Evolutionary conservation across 2,888 invertebrate species (phyloP).

Genomic region (Megalurothrips usitatus): DNA sequence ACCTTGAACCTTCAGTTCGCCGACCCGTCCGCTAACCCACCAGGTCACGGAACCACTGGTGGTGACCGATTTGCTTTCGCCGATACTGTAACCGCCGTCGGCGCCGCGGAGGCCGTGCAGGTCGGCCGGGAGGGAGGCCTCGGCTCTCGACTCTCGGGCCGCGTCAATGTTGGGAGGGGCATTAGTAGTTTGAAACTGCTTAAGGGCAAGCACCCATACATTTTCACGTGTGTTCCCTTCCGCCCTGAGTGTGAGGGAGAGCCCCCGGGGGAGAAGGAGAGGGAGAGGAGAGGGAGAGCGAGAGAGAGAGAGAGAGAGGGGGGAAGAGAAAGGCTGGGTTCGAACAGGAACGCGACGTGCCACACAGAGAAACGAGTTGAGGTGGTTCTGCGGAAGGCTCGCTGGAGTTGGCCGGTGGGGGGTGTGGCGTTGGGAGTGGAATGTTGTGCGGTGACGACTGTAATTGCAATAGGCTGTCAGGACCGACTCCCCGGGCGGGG

Average conservation of each 20-base stretch:
- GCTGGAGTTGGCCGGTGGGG: not conserved
- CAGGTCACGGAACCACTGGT: no score
- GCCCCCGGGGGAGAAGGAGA: no score
- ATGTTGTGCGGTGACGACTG: slow-evolving; percentile 1
- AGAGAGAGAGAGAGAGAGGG: not conserved
- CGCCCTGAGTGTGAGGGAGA: not conserved
- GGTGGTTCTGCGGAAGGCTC: no score
- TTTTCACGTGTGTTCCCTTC: slow-evolving; percentile 9
- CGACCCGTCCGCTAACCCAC: no score
- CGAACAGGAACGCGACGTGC: no score
- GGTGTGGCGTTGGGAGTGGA: not conserved
- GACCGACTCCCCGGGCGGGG: not conserved
- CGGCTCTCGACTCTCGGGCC: not conserved
- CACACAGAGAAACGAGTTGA: no score
- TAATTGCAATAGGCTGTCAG: slow-evolving; percentile 7
- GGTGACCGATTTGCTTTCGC: no score
- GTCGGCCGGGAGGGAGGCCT: not conserved
- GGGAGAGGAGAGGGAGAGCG: not conserved
- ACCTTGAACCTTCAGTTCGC: no score
- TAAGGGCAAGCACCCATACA: not conserved
- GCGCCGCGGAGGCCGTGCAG: not conserved
- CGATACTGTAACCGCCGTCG: no score
- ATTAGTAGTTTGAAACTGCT: slow-evolving; percentile 23
- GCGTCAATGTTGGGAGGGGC: not conserved
- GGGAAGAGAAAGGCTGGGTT: not conserved